Evolutionary conservation across 92 coral and sea anemone species (phyloP), one percentile per base, ranked within the genome.

Genomic region (Zoanthus sociatus): DNA sequence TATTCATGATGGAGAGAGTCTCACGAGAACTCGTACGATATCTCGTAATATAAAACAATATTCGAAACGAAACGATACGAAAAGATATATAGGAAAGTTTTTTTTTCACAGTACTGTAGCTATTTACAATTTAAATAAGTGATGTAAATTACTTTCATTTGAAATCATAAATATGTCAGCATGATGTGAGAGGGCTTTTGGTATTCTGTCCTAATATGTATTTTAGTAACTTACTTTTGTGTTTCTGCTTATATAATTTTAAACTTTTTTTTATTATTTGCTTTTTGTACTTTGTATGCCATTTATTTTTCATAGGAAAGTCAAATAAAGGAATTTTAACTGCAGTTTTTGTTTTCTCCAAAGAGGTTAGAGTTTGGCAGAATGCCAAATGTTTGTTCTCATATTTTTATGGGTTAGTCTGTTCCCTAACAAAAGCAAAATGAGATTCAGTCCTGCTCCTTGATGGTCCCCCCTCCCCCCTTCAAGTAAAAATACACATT

Each of bases 231-330:
- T 53, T 53, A 53, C 58, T 58, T 58, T 58, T 58, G 66, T 58
- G 14, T 58, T 58, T 58, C 66, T 58, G 66, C 66, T 58, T 58
- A 9, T 9, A 58, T 11, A 58, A 9, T 58, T 58, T 58, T 58
- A 58, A 58, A 58, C 66, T 58, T 58, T 58, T 9, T 58, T 58
- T 58, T 58, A 58, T 58, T 58, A 58, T 58, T 58, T 58, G 66
- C 66, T 58, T 58, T 58, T 58, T 58, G 66, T 58, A 58, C 66
- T 58, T 58, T 58, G 66, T 58, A 58, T 58, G 66, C 66, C 66
- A 58, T 58, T 58, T 58, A 58, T 58, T 58, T 58, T 58, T 13
- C 66, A 58, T 13, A 58, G 66, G 66, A 58, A 58, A 58, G 66
- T 58, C 66, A 58, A 58, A 58, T 58, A 58, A 58, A 58, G 66